Percentiles rank a stretch among this genome's conserved stretches.
Conservation (phyloP, 2,888 invertebrate species). For the Brenthis ino region DNA sequence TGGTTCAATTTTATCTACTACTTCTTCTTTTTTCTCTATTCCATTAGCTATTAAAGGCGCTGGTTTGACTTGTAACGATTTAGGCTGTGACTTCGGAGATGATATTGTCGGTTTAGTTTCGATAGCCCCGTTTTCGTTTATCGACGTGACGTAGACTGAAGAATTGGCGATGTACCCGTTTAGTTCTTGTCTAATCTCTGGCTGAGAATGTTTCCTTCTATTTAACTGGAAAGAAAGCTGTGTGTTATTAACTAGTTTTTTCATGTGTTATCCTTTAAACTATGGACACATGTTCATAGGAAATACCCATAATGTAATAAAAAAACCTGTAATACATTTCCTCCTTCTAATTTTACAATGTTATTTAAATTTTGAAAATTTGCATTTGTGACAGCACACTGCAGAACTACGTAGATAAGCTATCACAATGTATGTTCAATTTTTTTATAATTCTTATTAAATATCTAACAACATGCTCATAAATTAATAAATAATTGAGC, state of each 20-base stretch:
- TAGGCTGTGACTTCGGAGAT: constrained; percentile 73
- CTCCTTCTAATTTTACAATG: not conserved
- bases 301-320: not conserved
- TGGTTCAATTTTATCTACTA: constrained; percentile 55
- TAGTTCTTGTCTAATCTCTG: constrained; percentile 82
- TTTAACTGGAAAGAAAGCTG: constrained; percentile 81
- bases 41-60: constrained; percentile 73
- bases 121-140: constrained; percentile 79
- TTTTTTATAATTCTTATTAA: no score
- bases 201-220: constrained; percentile 81
- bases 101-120: constrained; percentile 75
- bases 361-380: no score
- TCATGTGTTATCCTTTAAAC: no score
- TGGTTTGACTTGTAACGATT: constrained; percentile 73
- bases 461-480: no score
- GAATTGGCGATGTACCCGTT: constrained; percentile 92
- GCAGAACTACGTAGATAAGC: no score
- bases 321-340: not conserved
- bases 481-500: not conserved
- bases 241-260: not conserved
- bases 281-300: not conserved
- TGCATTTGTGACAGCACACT: no score
- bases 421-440: no score
- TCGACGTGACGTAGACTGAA: constrained; percentile 92
- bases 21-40: constrained; percentile 53